A percentile compares a stretch with the other conserved stretches of the same genome.
Evolutionary conservation across 2,888 invertebrate species (phyloP).

Genomic region (Meliscaeva auricollis): DNA sequence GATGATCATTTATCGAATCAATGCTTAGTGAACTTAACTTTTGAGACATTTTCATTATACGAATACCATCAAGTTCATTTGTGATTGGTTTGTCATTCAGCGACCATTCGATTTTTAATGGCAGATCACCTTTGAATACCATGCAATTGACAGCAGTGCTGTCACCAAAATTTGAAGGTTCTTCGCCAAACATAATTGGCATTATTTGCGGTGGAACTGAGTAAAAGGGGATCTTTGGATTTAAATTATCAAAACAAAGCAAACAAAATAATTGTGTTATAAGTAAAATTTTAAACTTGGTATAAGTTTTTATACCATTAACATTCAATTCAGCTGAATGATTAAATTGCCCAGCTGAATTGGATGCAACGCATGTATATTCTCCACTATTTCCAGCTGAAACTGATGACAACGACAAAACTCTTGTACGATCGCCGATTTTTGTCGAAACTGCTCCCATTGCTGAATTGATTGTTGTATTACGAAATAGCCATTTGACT

Average conservation of each 20-base stretch:
- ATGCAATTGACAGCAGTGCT: constrained; percentile 90
- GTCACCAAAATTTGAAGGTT: constrained; percentile 91
- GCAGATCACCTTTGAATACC: constrained; percentile 91
- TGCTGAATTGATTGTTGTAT: constrained; percentile 82
- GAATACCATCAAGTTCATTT: constrained; percentile 85
- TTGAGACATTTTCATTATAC: constrained; percentile 86
- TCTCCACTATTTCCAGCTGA: constrained; percentile 88
- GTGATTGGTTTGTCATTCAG: constrained; percentile 88
- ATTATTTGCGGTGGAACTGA: constrained; percentile 91
- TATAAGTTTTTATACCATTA: constrained; percentile 85
- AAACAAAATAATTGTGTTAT: neutral
- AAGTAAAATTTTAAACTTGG: constrained; percentile 78
- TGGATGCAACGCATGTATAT: constrained; percentile 87
- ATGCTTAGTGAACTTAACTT: constrained; percentile 90
- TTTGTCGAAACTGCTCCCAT: constrained; percentile 87
- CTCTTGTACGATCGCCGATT: constrained; percentile 87
- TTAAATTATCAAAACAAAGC: constrained; percentile 29
- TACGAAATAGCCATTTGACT: constrained; percentile 87
- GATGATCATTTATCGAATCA: constrained; percentile 89
- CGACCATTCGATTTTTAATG: constrained; percentile 90
- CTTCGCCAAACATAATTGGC: constrained; percentile 91
- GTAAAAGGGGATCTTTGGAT: constrained; percentile 28
- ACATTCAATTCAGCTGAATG: constrained; percentile 86
- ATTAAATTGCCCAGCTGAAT: constrained; percentile 86
- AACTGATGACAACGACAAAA: constrained; percentile 89